Evolutionary conservation across 2,888 invertebrate species (phyloP).

Genomic region (Hetaerina titia): DNA sequence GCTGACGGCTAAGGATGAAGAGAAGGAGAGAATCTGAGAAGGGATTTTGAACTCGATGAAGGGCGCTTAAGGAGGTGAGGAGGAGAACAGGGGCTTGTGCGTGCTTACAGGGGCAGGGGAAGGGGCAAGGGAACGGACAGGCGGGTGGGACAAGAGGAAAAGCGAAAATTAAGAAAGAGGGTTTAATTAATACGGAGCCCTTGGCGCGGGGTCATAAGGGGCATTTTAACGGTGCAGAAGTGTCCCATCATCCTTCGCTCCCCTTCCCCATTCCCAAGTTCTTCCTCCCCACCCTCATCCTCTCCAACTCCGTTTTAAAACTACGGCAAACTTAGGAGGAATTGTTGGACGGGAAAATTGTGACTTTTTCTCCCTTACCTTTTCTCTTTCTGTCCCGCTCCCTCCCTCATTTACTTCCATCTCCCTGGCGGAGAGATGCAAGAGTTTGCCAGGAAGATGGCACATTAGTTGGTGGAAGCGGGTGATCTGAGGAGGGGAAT

Average conservation of each 20-base stretch:
- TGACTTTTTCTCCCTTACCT: neutral
- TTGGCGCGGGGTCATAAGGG: conserved; percentile 42
- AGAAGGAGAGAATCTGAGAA: neutral
- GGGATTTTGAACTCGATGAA: neutral
- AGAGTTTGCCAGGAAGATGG: neutral
- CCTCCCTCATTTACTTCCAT: neutral
- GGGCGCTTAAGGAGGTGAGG: neutral
- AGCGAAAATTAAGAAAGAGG: neutral
- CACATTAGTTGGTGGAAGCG: conserved; percentile 22
- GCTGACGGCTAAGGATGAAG: neutral
- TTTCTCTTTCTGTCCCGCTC: neutral
- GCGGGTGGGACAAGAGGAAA: neutral
- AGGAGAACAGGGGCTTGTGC: neutral
- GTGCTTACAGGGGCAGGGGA: neutral
- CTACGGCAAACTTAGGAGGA: conserved; percentile 28
- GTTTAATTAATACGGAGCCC: conserved; percentile 57
- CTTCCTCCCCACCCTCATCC: neutral
- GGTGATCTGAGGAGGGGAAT: conserved; percentile 13
- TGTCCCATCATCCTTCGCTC: neutral
- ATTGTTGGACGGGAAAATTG: conserved; percentile 26
- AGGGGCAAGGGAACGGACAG: neutral
- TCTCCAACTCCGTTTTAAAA: neutral
- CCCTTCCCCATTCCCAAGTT: neutral
- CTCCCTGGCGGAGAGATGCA: neutral
- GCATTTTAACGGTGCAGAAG: conserved; percentile 28